These are phyloP conservation scores for Ceratothoa steindachneri DNA, from an alignment of 2,888 invertebrate genomes.

Conservation along the genomic window DNA sequence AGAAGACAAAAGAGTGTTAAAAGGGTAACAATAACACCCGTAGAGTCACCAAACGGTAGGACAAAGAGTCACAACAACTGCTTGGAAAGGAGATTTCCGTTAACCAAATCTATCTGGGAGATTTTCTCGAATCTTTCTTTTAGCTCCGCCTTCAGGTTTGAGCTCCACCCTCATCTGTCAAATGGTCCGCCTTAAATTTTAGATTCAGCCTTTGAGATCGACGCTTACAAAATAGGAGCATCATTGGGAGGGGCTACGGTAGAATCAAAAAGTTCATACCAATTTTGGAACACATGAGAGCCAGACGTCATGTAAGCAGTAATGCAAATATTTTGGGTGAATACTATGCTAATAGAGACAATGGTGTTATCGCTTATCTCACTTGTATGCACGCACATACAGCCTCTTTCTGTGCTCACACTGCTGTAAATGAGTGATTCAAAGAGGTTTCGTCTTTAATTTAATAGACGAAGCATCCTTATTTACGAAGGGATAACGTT, in stretches of 20 bases:
- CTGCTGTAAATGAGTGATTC: too few species aligned
- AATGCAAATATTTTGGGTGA: neutral
- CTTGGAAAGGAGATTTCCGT: neutral
- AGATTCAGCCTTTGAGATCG: neutral
- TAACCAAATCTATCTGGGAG: conserved; percentile 1
- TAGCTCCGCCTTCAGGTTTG: neutral
- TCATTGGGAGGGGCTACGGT: neutral
- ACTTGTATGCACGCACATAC: neutral
- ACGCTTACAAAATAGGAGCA: neutral
- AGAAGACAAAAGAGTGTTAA: neutral
- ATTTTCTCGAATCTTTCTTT: neutral
- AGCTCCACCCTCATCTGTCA: neutral
- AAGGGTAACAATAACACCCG: neutral
- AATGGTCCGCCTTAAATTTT: neutral
- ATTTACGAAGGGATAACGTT: too few species aligned
- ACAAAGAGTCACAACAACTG: conserved; percentile 4
- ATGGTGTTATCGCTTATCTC: neutral
- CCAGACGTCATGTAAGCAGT: neutral
- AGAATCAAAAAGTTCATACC: neutral
- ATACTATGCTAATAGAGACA: neutral
- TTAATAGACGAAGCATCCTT: too few species aligned
- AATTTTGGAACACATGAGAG: conserved; percentile 4
- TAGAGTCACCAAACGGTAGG: conserved; percentile 4
- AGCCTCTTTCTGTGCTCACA: too few species aligned
- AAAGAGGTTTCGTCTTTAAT: too few species aligned